Evolutionary conservation across 2,797 vertebrate species (phyloP), one percentile per base, ranked within the genome.

Genomic region (Psittacula echo): DNA sequence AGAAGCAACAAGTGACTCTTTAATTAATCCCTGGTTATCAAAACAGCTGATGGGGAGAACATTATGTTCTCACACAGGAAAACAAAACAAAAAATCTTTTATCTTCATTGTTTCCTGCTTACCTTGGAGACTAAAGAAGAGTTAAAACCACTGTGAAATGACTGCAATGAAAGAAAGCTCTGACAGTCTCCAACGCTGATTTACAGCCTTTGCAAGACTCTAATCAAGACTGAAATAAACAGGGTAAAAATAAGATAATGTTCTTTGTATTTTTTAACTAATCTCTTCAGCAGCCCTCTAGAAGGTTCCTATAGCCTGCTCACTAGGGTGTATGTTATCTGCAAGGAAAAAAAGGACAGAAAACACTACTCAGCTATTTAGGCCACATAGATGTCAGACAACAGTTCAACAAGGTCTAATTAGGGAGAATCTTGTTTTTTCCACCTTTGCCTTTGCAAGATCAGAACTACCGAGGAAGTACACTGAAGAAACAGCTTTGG

Each of bases 11-110:
- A 96, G 90, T 79, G 88, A 87, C 90, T 92, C 61, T 75, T 83
- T 94, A 97, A 96, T 94, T 96, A 95, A 95, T 95, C 89, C 91
- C 90, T 78, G 34, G 85, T 95, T 96, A 91, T 89, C 85, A 91
- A 70, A 92, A 79, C 42, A 86, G 56, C 85, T 91, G 92, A 84
- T 51, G 51, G 72, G 87, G 87, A 75, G 81, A 91, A 92, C 95
- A 48, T 87, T 90, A 85, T 90, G 73, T 93, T 95, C 80, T 92
- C 37, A 61, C 26, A 67, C 12, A 82, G 54, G 62, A 91, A 87
- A 54, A 23, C 27, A 65, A 86, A 91, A 56, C 19, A 84, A 85
- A 86, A 72, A 64, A 42, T 58, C 32, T 81, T 94, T 92, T 75
- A 70, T 12, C 64, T 74, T 84, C 60, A 27, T 92, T 53, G 24